Percentiles rank a stretch among this genome's conserved stretches.
Evolutionary conservation across 1,140 invertebrate species (phyloP).

Genomic region (Polypedilum vanderplanki): DNA sequence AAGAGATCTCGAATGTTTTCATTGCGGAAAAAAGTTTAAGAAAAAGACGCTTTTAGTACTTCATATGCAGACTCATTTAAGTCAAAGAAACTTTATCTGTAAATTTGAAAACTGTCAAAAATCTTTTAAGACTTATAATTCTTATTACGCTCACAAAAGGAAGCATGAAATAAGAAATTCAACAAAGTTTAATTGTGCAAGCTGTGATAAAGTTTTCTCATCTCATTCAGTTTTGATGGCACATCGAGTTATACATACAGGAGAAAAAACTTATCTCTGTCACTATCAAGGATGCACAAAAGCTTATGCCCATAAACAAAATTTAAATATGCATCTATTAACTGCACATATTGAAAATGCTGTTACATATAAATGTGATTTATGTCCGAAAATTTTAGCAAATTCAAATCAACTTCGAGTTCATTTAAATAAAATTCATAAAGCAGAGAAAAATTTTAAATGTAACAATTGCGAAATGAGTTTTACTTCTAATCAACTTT

Average conservation of each 20-base stretch:
- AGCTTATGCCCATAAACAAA: background rate
- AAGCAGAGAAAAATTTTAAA: background rate
- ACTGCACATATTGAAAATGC: background rate
- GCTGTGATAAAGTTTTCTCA: background rate
- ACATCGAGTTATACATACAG: background rate
- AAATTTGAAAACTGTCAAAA: background rate
- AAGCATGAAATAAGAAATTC: background rate
- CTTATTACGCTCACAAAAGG: background rate
- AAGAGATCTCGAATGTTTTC: background rate
- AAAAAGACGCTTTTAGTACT: background rate
- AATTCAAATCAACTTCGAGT: slow-evolving; percentile 15
- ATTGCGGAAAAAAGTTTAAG: background rate
- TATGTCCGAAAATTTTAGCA: background rate
- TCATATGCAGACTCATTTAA: slow-evolving; percentile 15
- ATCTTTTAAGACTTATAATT: slow-evolving; percentile 19
- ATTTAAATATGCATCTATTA: background rate
- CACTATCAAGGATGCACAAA: background rate
- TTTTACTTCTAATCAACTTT: background rate
- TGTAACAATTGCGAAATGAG: background rate
- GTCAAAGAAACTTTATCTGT: background rate
- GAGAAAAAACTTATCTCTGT: background rate
- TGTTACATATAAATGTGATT: background rate
- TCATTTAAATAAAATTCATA: slow-evolving; percentile 6
- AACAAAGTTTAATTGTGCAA: background rate
- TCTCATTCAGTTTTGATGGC: background rate